Conservation (phyloP, 2,113 vertebrate genomes). For the Otocyon megalotis region DNA sequence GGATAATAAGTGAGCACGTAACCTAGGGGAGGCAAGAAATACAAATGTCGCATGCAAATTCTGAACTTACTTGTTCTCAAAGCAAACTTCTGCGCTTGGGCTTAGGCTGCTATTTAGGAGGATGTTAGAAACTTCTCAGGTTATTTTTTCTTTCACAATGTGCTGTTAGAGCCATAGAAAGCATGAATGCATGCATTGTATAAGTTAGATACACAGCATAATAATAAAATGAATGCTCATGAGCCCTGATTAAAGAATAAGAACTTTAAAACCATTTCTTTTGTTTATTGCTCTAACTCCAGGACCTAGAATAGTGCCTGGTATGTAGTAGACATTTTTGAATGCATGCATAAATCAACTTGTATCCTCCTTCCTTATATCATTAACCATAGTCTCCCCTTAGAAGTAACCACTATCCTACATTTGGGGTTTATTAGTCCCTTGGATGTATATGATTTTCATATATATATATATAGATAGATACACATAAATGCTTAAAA, state of each 20-base stretch:
- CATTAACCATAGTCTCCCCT: background rate
- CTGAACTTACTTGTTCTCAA: conserved; percentile 15
- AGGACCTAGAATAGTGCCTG: background rate
- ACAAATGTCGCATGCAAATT: background rate
- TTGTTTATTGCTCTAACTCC: background rate
- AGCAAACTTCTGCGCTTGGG: background rate
- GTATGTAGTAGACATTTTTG: background rate
- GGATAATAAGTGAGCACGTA: conserved; percentile 11
- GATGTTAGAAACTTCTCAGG: background rate
- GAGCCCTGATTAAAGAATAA: background rate
- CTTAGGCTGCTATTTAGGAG: background rate
- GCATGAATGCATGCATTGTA: background rate
- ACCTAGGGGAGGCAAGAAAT: background rate
- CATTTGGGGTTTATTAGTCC: background rate
- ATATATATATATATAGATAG: background rate
- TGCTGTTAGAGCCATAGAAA: background rate
- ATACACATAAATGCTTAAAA: too few species aligned
- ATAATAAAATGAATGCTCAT: background rate
- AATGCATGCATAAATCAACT: background rate
- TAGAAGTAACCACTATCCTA: background rate
- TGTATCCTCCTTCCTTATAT: background rate
- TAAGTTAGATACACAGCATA: background rate
- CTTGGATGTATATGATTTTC: background rate
- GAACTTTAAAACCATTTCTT: background rate
- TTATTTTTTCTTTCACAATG: background rate